A percentile compares a stretch with the other conserved stretches of the same genome.
Evolutionary conservation across 64 coral and sea anemone genomes (phyloP).

Genomic region (Montipora sp.): DNA sequence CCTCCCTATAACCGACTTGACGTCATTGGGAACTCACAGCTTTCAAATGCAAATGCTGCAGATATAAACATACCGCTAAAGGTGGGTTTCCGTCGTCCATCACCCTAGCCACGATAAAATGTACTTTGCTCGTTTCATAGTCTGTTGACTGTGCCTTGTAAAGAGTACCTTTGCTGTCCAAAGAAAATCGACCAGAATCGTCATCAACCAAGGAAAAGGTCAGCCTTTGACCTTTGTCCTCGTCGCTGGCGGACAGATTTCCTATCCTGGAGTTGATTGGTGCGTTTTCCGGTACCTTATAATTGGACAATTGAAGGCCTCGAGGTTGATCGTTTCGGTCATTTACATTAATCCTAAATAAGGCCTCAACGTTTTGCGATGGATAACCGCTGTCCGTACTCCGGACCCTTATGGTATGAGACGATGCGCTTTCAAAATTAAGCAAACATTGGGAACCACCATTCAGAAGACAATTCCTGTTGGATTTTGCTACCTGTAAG

Average conservation of each 20-base stretch:
- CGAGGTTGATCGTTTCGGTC: slow-evolving; percentile 79
- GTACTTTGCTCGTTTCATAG: slow-evolving; percentile 76
- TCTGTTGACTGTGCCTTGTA: slow-evolving; percentile 69
- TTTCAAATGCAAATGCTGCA: no score
- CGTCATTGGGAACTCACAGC: no score
- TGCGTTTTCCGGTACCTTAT: slow-evolving; percentile 67
- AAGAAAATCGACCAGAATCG: slow-evolving; percentile 67
- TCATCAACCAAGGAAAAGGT: slow-evolving; percentile 70
- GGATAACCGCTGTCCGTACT: slow-evolving; percentile 80
- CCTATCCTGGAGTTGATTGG: slow-evolving; percentile 56
- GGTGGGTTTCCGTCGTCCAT: slow-evolving; percentile 52
- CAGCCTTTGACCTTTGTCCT: slow-evolving; percentile 72
- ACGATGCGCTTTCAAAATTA: slow-evolving; percentile 77
- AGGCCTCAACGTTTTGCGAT: slow-evolving; percentile 28
- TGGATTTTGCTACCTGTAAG: slow-evolving; percentile 74
- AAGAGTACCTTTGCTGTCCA: slow-evolving; percentile 61
- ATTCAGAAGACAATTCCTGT: slow-evolving; percentile 64
- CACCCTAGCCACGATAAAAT: slow-evolving; percentile 63
- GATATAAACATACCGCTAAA: slow-evolving; percentile 43
- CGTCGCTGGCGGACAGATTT: slow-evolving; percentile 62
- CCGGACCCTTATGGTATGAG: slow-evolving; percentile 61
- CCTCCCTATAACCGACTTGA: no score
- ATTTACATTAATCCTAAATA: slow-evolving; percentile 54
- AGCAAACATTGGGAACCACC: slow-evolving; percentile 75
- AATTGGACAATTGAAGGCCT: slow-evolving; percentile 58